A percentile compares a stretch with the other conserved stretches of the same genome.
Conservation (phyloP, 2,113 vertebrate species). For the Kobus ellipsiprymnus region DNA sequence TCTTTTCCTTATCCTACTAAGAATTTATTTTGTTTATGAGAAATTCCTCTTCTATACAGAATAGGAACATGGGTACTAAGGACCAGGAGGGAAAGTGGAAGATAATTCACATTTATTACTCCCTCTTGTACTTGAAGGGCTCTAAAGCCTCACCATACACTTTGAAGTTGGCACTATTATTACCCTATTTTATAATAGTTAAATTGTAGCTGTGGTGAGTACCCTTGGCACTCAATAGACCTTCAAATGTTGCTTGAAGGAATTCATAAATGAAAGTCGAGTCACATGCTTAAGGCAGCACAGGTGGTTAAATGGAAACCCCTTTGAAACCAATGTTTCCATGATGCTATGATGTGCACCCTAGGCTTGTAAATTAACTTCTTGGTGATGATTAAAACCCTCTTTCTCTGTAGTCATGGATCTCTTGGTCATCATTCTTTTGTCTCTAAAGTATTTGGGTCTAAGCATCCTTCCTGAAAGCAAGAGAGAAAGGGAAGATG, state of each 20-base stretch:
- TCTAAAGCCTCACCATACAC: neutral
- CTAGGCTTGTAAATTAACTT: neutral
- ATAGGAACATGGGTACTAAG: neutral
- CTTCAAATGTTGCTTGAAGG: neutral
- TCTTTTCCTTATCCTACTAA: neutral
- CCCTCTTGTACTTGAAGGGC: neutral
- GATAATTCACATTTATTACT: slow-evolving; percentile 18
- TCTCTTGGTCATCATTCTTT: neutral
- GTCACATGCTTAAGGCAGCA: neutral
- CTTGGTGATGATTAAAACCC: neutral
- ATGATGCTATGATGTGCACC: neutral
- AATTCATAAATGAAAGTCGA: neutral
- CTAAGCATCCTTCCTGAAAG: neutral
- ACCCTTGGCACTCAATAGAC: neutral
- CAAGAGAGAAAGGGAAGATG: neutral
- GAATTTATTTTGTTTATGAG: slow-evolving; percentile 34
- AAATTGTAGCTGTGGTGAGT: neutral
- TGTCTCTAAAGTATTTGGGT: neutral
- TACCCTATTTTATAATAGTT: neutral
- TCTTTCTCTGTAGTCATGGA: neutral
- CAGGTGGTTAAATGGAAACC: neutral
- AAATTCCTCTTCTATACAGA: slow-evolving; percentile 11
- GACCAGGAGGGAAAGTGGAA: neutral
- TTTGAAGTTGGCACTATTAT: neutral
- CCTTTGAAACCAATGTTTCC: neutral